Conservation (phyloP, 2,888 invertebrate species). For the Macaria notata region DNA sequence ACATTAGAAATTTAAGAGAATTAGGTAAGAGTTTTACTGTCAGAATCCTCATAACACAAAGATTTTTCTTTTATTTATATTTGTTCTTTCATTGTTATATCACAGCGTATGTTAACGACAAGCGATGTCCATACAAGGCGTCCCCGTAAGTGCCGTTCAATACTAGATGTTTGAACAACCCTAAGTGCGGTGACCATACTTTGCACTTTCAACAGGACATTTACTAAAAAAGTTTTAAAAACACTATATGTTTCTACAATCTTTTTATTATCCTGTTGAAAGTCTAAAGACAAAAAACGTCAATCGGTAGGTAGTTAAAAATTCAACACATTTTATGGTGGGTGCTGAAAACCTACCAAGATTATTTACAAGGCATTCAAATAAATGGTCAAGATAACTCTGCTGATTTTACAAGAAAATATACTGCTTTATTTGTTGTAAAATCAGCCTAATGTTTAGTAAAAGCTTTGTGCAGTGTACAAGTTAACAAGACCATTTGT, state of each 20-base stretch:
- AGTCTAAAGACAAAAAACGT: constrained; percentile 43
- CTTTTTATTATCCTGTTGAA: constrained; percentile 29
- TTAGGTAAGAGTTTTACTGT: no score
- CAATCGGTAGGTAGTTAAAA: constrained; percentile 66
- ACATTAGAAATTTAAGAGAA: no score
- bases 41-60: no score
- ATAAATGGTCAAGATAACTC: constrained; percentile 59
- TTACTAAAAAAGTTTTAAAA: not conserved
- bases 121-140: constrained; percentile 79
- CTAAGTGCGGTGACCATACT: constrained; percentile 45
- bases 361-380: constrained; percentile 79
- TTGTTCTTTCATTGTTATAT: constrained; percentile 46
- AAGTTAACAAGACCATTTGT: constrained; percentile 56
- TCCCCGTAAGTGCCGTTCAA: constrained; percentile 43
- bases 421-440: constrained; percentile 31
- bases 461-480: constrained; percentile 50
- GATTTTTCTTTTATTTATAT: no score
- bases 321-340: constrained; percentile 57
- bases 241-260: constrained; percentile 2
- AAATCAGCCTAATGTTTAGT: constrained; percentile 39
- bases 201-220: constrained; percentile 35
- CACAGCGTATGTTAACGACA: constrained; percentile 78
- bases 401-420: constrained; percentile 44
- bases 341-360: constrained; percentile 71
- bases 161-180: constrained; percentile 46